A percentile compares a stretch with the other conserved stretches of the same genome.
phyloP scores from a whole-genome alignment of 1,140 invertebrate genomes.

The Diprion similis region DNA sequence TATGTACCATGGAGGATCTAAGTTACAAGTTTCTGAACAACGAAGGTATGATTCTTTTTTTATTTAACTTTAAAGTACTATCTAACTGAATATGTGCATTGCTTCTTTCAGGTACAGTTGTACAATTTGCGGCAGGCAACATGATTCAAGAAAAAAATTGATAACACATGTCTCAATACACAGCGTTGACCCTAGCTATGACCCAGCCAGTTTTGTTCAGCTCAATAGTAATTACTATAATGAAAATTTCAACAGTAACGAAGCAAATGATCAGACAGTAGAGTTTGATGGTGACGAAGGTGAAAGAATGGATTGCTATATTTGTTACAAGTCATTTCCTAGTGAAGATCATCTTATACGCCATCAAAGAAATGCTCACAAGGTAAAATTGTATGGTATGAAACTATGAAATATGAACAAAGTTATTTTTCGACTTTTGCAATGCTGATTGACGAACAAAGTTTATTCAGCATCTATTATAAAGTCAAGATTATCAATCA shows the following conservation, averaged over 20 bases:
- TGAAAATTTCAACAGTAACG: constrained; percentile 46
- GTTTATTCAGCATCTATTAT: too few species aligned
- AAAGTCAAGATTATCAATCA: too few species aligned
- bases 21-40: constrained; percentile 52
- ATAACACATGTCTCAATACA: constrained; percentile 67
- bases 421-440: too few species aligned
- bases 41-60: constrained; percentile 47
- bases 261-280: constrained; percentile 45
- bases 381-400: constrained; percentile 28
- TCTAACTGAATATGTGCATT: constrained; percentile 10
- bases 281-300: constrained; percentile 52
- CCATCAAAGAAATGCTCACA: constrained; percentile 61
- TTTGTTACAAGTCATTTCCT: constrained; percentile 61
- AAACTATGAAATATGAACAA: neutral
- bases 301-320: constrained; percentile 56
- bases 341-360: constrained; percentile 61
- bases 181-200: constrained; percentile 58
- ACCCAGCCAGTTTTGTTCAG: constrained; percentile 63
- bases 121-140: constrained; percentile 67
- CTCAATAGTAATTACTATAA: constrained; percentile 59
- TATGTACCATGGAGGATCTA: constrained; percentile 57
- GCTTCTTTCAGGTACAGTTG: constrained; percentile 51
- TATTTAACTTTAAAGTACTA: neutral
- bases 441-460: too few species aligned
- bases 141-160: constrained; percentile 66